Evolutionary conservation across 2,888 invertebrate species (phyloP).

Genomic region (Xestia xanthographa): DNA sequence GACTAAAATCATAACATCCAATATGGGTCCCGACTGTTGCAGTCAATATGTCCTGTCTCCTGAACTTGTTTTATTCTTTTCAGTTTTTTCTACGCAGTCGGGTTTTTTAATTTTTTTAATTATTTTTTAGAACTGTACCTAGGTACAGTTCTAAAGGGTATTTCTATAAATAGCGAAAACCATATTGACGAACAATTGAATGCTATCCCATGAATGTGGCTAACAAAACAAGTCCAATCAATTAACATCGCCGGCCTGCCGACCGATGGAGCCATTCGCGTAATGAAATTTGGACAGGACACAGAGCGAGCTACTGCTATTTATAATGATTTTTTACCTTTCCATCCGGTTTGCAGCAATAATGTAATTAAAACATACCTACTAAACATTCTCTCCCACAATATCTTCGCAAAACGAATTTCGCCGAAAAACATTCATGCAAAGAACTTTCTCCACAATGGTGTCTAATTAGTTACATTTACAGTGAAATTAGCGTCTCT

Average conservation of each 20-base stretch:
- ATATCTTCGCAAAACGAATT: conserved; percentile 57
- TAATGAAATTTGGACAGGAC: conserved; percentile 77
- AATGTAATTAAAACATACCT: conserved; percentile 47
- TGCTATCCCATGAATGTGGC: conserved; percentile 74
- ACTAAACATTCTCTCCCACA: conserved; percentile 38
- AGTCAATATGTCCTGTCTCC: too few relatives aligned
- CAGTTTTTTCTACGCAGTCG: too few relatives aligned
- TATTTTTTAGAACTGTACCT: too few relatives aligned
- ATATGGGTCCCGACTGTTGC: too few relatives aligned
- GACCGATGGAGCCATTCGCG: conserved; percentile 78
- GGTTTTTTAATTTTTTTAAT: too few relatives aligned
- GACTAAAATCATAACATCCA: too few relatives aligned
- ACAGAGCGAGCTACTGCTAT: conserved; percentile 29
- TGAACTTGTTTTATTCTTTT: too few relatives aligned
- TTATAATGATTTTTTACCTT: conserved; percentile 27
- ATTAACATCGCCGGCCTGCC: conserved; percentile 77
- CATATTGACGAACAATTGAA: conserved; percentile 59
- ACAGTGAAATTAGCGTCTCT: conserved; percentile 71
- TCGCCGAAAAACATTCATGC: conserved; percentile 47
- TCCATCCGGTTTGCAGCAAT: conserved; percentile 23
- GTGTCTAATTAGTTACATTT: conserved; percentile 73
- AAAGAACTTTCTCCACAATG: conserved; percentile 68
- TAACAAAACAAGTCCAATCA: conserved; percentile 81
- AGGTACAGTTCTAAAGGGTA: conserved; percentile 3
- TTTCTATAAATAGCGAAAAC: conserved; percentile 29